phyloP scores from a whole-genome alignment of 2,888 invertebrate species.

The Cryptophagus acutangulus region DNA sequence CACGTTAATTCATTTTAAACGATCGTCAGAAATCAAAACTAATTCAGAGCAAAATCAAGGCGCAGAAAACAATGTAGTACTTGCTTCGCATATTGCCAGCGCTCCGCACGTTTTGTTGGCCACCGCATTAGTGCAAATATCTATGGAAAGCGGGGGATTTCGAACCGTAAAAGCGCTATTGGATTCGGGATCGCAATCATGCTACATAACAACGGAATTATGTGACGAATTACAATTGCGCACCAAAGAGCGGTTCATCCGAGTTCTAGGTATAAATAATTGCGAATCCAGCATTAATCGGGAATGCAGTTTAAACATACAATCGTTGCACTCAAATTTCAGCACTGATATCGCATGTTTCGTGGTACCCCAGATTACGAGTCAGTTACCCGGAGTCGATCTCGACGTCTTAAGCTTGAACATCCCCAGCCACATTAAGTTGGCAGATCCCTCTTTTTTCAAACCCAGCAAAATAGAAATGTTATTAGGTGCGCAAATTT shows the following conservation, averaged over 20 bases:
- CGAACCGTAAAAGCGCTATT: slow-evolving; percentile 2
- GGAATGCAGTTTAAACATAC: too few species aligned
- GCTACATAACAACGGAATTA: too few species aligned
- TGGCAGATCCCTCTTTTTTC: slow-evolving; percentile 19
- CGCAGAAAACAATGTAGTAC: not conserved
- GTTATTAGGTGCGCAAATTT: slow-evolving; percentile 17
- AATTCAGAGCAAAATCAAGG: too few species aligned
- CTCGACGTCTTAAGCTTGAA: not conserved
- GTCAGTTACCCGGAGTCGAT: not conserved
- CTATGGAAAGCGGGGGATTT: slow-evolving; percentile 1
- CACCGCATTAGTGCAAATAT: slow-evolving; percentile 2
- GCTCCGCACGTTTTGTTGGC: slow-evolving; percentile 4
- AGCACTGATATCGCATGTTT: too few species aligned
- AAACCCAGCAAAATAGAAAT: slow-evolving; percentile 17
- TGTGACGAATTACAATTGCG: too few species aligned
- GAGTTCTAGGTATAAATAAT: too few species aligned
- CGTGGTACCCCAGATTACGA: too few species aligned
- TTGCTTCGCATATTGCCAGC: too few species aligned
- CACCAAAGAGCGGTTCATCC: too few species aligned
- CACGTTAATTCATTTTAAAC: slow-evolving; percentile 8
- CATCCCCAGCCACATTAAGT: slow-evolving; percentile 12
- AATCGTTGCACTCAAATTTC: too few species aligned
- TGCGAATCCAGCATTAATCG: too few species aligned
- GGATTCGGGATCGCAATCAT: slow-evolving; percentile 10
- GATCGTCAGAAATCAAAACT: not conserved